These are phyloP conservation scores for Chamaetylas fuelleborni DNA, from an alignment of 2,113 vertebrate genomes.

Conservation along the genomic window DNA sequence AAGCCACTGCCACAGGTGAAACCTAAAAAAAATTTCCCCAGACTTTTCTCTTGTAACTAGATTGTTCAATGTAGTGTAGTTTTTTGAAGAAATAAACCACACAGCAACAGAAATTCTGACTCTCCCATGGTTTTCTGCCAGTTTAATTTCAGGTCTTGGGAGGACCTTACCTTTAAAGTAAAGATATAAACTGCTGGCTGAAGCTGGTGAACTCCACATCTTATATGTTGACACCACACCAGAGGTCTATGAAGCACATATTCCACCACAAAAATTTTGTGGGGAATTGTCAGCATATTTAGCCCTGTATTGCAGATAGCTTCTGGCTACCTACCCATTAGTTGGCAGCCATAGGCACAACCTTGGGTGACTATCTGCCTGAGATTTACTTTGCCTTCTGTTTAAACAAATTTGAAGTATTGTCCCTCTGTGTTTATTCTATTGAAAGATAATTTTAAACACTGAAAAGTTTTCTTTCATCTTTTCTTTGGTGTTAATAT, in stretches of 20 bases:
- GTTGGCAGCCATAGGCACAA: neutral
- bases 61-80: neutral
- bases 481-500: neutral
- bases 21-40: neutral
- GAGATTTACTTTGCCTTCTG: neutral
- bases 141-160: neutral
- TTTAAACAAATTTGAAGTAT: neutral
- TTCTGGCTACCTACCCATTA: neutral
- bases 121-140: neutral
- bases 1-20: neutral
- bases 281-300: neutral
- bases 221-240: neutral
- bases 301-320: neutral
- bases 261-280: neutral
- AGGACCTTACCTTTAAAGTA: neutral
- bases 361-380: neutral
- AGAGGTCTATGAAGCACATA: neutral
- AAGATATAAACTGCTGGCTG: neutral
- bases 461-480: neutral
- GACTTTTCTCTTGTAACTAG: neutral
- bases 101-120: neutral
- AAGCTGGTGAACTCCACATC: neutral
- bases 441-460: neutral
- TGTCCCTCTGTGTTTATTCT: neutral
- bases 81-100: neutral